Percentiles rank a stretch among this genome's conserved stretches.
These are phyloP conservation scores for Cebuella pygmaea DNA, from an alignment of 2,797 vertebrate species.

Conservation along the genomic window DNA sequence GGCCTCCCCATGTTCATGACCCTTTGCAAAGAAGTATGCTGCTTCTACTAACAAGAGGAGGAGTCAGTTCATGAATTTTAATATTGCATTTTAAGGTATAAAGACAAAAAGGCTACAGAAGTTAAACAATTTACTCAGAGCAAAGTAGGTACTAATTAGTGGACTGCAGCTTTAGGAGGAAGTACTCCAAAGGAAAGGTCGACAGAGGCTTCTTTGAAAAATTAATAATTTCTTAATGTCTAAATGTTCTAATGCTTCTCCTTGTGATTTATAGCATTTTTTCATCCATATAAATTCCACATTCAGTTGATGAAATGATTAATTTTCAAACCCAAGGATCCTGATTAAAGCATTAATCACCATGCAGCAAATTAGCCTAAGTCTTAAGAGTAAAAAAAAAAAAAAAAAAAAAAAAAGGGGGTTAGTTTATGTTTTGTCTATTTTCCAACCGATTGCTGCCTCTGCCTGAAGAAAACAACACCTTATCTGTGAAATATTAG, in stretches of 20 bases:
- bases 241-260: slow-evolving; percentile 49
- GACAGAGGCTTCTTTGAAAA: slow-evolving; percentile 27
- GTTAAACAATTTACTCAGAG: background rate
- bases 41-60: background rate
- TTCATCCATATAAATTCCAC: slow-evolving; percentile 52
- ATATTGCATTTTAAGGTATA: background rate
- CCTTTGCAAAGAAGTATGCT: background rate
- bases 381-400: slow-evolving; percentile 63
- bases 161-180: background rate
- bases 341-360: slow-evolving; percentile 80
- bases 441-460: slow-evolving; percentile 75
- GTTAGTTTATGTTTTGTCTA: slow-evolving; percentile 72
- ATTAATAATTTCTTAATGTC: slow-evolving; percentile 46
- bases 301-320: slow-evolving; percentile 77
- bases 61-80: background rate
- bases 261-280: slow-evolving; percentile 75
- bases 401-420: slow-evolving; percentile 31
- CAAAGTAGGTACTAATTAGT: background rate
- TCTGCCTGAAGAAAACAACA: slow-evolving; percentile 80
- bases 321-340: slow-evolving; percentile 74
- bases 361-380: slow-evolving; percentile 76
- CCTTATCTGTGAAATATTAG: slow-evolving; percentile 80
- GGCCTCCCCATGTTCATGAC: background rate
- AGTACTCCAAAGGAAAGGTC: background rate
- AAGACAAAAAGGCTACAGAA: background rate